These are phyloP conservation scores for Scomberomorus guttatus DNA, from an alignment of 2,797 vertebrate species.

Conservation along the genomic window DNA sequence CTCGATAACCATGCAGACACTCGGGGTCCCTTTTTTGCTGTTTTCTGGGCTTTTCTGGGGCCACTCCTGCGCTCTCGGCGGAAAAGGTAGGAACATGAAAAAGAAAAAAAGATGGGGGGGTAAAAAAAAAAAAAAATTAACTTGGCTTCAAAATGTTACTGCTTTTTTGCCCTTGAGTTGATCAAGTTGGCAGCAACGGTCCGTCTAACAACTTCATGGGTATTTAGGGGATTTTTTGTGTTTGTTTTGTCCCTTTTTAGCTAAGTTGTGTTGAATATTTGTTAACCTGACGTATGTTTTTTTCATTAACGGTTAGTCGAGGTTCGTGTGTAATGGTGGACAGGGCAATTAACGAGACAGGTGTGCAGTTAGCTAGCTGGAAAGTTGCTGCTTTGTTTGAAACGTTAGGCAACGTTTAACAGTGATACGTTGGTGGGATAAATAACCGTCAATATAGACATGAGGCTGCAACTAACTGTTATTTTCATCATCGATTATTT, in stretches of 20 bases:
- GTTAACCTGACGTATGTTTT: background rate
- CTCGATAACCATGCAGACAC: slow-evolving; percentile 70
- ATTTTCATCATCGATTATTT: too few species aligned
- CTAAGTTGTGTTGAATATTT: slow-evolving; percentile 19
- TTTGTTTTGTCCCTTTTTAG: background rate
- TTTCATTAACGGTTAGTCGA: background rate
- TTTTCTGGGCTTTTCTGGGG: slow-evolving; percentile 76
- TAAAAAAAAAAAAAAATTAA: background rate
- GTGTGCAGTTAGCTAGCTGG: slow-evolving; percentile 4
- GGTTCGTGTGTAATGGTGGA: slow-evolving; percentile 1
- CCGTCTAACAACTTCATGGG: slow-evolving; percentile 34
- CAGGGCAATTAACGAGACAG: slow-evolving; percentile 24
- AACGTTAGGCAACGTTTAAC: too few species aligned
- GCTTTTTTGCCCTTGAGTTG: slow-evolving; percentile 33
- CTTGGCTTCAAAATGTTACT: slow-evolving; percentile 24
- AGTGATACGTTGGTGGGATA: background rate
- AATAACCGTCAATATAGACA: background rate
- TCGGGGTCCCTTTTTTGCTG: slow-evolving; percentile 69
- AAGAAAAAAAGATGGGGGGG: background rate
- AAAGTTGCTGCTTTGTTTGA: background rate
- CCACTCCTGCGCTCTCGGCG: slow-evolving; percentile 83
- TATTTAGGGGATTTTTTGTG: background rate
- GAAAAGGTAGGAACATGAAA: slow-evolving; percentile 87
- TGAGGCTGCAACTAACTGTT: rapidly evolving
- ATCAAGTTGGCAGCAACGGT: slow-evolving; percentile 43